phyloP scores from a whole-genome alignment of 2,113 vertebrate species.

The Vulpes lagopus region DNA sequence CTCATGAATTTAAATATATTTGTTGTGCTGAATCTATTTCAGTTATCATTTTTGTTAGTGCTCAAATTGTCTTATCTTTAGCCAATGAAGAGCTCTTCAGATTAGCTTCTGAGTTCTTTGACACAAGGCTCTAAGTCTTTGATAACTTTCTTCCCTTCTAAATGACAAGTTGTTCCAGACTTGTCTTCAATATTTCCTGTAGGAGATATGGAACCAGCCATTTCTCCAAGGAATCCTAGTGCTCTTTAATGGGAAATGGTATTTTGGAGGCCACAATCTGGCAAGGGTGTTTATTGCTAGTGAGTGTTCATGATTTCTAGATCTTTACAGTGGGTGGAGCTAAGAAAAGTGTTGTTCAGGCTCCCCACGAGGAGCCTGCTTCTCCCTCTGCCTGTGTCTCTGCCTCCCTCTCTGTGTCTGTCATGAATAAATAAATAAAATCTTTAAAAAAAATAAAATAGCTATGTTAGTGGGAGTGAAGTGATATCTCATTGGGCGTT shows the following conservation, averaged over 20 bases:
- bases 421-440: no score
- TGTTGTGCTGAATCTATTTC: neutral
- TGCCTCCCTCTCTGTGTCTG: no score
- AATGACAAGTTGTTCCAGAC: neutral
- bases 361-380: no score
- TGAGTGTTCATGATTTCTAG: neutral
- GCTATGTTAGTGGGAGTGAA: neutral
- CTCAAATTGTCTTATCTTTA: neutral
- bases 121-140: neutral
- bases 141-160: neutral
- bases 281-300: neutral
- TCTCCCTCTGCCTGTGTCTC: no score
- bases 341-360: neutral
- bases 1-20: neutral
- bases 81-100: neutral
- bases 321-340: neutral
- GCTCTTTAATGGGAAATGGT: neutral
- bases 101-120: neutral
- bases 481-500: neutral
- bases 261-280: neutral
- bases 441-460: neutral
- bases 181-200: neutral
- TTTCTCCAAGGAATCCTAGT: neutral
- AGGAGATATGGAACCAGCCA: neutral
- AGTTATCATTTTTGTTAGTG: neutral